Conservation (phyloP, 2,888 invertebrate genomes). For the Agonum fuliginosum region DNA sequence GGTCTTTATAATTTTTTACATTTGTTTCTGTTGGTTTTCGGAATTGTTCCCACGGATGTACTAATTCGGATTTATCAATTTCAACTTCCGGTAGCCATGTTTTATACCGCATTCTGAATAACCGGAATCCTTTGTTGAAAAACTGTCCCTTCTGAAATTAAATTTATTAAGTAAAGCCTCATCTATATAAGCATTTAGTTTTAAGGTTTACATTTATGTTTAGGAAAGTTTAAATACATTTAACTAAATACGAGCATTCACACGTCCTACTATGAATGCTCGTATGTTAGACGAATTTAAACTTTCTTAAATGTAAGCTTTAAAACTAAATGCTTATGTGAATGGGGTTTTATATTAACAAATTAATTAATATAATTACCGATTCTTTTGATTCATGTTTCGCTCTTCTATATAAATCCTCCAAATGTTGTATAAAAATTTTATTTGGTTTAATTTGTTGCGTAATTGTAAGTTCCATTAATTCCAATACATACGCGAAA, state of each 20-base stretch:
- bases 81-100: conserved; percentile 73
- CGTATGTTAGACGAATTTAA: too few relatives aligned
- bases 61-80: conserved; percentile 72
- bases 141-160: conserved; percentile 47
- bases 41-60: conserved; percentile 81
- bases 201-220: too few relatives aligned
- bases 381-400: conserved; percentile 74
- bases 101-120: conserved; percentile 73
- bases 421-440: conserved; percentile 78
- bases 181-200: too few relatives aligned
- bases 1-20: conserved; percentile 67
- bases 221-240: too few relatives aligned
- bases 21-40: conserved; percentile 69
- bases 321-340: too few relatives aligned
- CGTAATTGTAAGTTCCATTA: conserved; percentile 80
- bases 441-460: conserved; percentile 79
- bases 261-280: too few relatives aligned
- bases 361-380: conserved; percentile 68
- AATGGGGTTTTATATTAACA: too few relatives aligned
- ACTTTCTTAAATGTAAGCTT: too few relatives aligned
- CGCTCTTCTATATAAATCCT: conserved; percentile 78
- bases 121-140: conserved; percentile 70
- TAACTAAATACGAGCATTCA: too few relatives aligned
- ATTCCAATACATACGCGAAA: conserved; percentile 80
- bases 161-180: conserved; percentile 17